These are phyloP conservation scores for Drosophila equinoxialis DNA, from an alignment of 1,140 invertebrate species.

Conservation along the genomic window DNA sequence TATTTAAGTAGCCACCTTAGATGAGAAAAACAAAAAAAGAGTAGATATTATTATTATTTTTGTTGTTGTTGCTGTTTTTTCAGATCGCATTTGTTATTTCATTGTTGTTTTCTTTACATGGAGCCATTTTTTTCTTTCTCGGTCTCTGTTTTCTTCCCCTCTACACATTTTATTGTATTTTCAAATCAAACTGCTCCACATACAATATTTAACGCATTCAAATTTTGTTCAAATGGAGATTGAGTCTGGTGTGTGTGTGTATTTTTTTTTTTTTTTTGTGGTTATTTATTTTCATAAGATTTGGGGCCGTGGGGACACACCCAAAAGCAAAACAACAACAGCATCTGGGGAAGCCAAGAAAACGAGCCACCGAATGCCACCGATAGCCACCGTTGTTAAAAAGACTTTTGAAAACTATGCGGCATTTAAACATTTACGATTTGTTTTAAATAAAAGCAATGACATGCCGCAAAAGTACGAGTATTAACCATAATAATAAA, in stretches of 20 bases:
- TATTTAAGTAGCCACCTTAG: slow-evolving; percentile 73
- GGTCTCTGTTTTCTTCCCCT: neutral
- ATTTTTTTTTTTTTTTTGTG: slow-evolving; percentile 11
- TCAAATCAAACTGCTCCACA: slow-evolving; percentile 78
- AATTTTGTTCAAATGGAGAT: slow-evolving; percentile 36
- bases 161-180: slow-evolving; percentile 37
- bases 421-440: slow-evolving; percentile 76
- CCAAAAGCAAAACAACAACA: slow-evolving; percentile 26
- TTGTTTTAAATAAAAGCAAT: slow-evolving; percentile 80
- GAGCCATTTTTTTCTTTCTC: slow-evolving; percentile 24
- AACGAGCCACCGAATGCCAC: slow-evolving; percentile 64
- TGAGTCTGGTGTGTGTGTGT: slow-evolving; percentile 13
- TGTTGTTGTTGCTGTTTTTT: slow-evolving; percentile 58
- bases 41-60: slow-evolving; percentile 42
- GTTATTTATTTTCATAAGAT: slow-evolving; percentile 76
- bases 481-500: slow-evolving; percentile 29
- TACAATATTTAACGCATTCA: slow-evolving; percentile 78
- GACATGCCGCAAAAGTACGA: slow-evolving; percentile 57
- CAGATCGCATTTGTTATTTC: slow-evolving; percentile 61
- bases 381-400: slow-evolving; percentile 66
- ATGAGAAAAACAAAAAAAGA: slow-evolving; percentile 32
- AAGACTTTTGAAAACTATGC: slow-evolving; percentile 56
- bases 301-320: slow-evolving; percentile 64
- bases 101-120: slow-evolving; percentile 74
- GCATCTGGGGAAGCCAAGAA: slow-evolving; percentile 21